These are phyloP conservation scores for Coleophora flavipennella DNA, from an alignment of 2,888 invertebrate species.

Conservation along the genomic window DNA sequence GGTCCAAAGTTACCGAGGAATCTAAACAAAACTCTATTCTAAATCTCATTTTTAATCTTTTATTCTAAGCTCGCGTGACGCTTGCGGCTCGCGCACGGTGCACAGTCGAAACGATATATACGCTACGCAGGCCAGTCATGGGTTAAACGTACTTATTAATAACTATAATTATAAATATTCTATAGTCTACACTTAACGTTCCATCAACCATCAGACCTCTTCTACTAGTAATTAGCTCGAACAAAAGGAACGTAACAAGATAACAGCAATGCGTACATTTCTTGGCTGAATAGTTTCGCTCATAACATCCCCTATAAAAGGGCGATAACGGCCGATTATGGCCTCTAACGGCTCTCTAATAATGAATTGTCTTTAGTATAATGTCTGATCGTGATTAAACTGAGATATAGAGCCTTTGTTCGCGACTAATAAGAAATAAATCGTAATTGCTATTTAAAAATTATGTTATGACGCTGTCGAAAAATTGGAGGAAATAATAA, in stretches of 20 bases:
- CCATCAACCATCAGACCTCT: too few species aligned
- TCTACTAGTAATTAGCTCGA: slow-evolving; percentile 41
- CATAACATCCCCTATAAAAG: slow-evolving; percentile 72
- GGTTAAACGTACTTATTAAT: too few species aligned
- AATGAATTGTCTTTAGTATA: slow-evolving; percentile 72
- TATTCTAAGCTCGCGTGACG: too few species aligned
- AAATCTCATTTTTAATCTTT: too few species aligned
- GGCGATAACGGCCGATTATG: slow-evolving; percentile 70
- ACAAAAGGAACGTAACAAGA: slow-evolving; percentile 46
- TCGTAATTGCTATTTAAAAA: slow-evolving; percentile 26
- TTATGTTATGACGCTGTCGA: neutral
- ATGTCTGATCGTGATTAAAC: slow-evolving; percentile 53
- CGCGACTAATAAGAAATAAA: slow-evolving; percentile 32
- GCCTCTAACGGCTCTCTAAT: slow-evolving; percentile 64
- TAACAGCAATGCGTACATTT: slow-evolving; percentile 49
- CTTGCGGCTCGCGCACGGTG: too few species aligned
- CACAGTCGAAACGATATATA: too few species aligned
- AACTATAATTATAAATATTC: too few species aligned
- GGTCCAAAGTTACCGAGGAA: too few species aligned
- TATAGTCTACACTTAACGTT: too few species aligned
- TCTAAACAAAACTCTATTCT: too few species aligned
- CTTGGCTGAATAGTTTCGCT: slow-evolving; percentile 68
- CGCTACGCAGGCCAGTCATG: too few species aligned
- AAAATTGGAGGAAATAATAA: too few species aligned
- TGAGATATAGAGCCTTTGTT: slow-evolving; percentile 38